These are phyloP conservation scores for Drosophila prostipennis DNA, from an alignment of 2,888 invertebrate species.

Conservation along the genomic window DNA sequence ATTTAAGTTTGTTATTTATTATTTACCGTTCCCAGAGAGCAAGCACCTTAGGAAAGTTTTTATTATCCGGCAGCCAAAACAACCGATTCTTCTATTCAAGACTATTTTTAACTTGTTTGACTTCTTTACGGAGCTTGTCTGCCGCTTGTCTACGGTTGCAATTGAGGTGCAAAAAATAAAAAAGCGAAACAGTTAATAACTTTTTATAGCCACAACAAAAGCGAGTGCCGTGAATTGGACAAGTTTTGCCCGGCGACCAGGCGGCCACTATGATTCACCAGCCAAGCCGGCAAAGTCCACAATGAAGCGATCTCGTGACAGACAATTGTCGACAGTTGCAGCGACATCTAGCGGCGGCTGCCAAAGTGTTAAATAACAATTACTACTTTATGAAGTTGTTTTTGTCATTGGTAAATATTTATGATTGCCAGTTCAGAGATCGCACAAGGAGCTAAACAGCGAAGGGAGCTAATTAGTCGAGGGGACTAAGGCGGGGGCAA, in stretches of 20 bases:
- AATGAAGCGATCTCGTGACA: constrained; percentile 36
- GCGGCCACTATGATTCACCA: constrained; percentile 32
- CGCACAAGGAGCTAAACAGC: constrained; percentile 17
- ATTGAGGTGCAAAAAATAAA: constrained; percentile 37
- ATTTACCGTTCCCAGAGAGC: constrained; percentile 11
- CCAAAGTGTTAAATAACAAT: constrained; percentile 75
- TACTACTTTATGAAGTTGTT: constrained; percentile 77
- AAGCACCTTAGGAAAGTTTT: constrained; percentile 26
- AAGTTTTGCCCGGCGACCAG: constrained; percentile 29
- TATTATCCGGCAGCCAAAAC: constrained; percentile 9
- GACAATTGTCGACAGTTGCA: constrained; percentile 59
- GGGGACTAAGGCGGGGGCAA: not conserved
- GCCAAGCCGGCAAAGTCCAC: constrained; percentile 3
- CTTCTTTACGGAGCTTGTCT: constrained; percentile 38
- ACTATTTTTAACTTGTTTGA: constrained; percentile 40
- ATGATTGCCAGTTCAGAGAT: constrained; percentile 23
- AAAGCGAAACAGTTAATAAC: constrained; percentile 39
- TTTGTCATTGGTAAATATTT: constrained; percentile 46
- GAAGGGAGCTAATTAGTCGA: constrained; percentile 34
- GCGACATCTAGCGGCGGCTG: constrained; percentile 71
- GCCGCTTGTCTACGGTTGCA: constrained; percentile 44
- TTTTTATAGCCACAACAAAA: constrained; percentile 45
- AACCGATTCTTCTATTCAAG: constrained; percentile 28
- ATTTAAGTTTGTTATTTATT: not conserved
- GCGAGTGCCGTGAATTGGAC: constrained; percentile 38